Base-by-base conservation (phyloP, 2,113 vertebrate genomes). In the Phaethon lepturus region DNA sequence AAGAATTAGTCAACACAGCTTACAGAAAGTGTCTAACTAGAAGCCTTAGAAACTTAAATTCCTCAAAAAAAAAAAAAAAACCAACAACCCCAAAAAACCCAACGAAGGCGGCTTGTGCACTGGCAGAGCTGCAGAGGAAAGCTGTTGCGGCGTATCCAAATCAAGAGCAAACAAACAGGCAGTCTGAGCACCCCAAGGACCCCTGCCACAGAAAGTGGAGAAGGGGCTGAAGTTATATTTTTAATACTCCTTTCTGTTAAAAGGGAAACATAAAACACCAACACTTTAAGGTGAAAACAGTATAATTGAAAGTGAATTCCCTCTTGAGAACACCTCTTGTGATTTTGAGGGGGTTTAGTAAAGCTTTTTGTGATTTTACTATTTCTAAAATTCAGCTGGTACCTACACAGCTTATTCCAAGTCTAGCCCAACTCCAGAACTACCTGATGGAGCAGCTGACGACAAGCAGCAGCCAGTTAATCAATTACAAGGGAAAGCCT, bases 221-320 rank as follows among this genome's bases (percentile, higher is more conserved):
- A 50, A 63, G 13, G 6, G 3, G 9, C 0, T 53, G 10, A 91
- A 58, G 29, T 10, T 16, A 1, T 0, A 42, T 29, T 77, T 88
- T 58, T 74, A 66, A 49, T 63, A 74, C 3, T 38, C 3, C 20
- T 13, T 53, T 44, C 20, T 50, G 8, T 53, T 85, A n/a, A 58
- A 84, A 28, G 1, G 9, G 4, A 7, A 25, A 68, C 42, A 75
- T 64, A 22, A 33, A 9, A 24, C 3, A 35, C 3, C 24, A 86
- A 28, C 7, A 35, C 3, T 58, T 31, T 4, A 86, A 77, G 33
- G 7, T 29, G 11, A 73, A 83, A 86, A 53, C 15, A 69, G 52
- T 11, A 17, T 6, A 53, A 72, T 0, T 40, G 1, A 35, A 75
- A 85, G 5, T 24, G 1, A 71, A 63, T 56, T 33, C 5, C 25